phyloP scores from a whole-genome alignment of 1,140 invertebrate species.

The Thaumatotibia leucotreta region DNA sequence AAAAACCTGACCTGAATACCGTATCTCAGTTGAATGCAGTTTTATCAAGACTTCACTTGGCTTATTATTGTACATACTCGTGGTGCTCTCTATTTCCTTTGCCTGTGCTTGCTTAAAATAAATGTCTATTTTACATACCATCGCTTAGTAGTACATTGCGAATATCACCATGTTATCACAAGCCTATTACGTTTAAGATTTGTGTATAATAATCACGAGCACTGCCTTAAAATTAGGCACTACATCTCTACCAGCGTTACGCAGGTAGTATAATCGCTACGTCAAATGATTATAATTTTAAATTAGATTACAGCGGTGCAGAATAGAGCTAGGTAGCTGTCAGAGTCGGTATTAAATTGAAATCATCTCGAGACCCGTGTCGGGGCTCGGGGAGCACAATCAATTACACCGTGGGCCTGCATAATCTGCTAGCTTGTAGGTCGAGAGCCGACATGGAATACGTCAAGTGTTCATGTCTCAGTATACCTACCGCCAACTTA shows the following conservation, averaged over 20 bases:
- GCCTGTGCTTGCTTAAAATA: no score
- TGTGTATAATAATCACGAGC: no score
- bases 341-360: conserved; percentile 7
- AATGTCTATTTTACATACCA: no score
- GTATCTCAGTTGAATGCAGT: neutral
- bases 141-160: no score
- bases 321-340: neutral
- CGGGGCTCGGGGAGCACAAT: neutral
- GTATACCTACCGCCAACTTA: no score
- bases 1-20: neutral
- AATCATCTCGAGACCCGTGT: conserved; percentile 9
- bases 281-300: no score
- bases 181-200: no score
- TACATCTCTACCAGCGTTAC: no score
- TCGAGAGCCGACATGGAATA: neutral
- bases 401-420: conserved; percentile 11
- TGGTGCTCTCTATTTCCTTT: no score
- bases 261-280: no score
- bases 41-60: neutral
- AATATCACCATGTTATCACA: no score
- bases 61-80: neutral
- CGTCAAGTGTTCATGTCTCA: neutral
- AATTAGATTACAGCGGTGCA: neutral
- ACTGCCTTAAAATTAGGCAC: no score
- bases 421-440: neutral